phyloP scores from a whole-genome alignment of 2,888 invertebrate genomes.

The Agrochola macilenta region DNA sequence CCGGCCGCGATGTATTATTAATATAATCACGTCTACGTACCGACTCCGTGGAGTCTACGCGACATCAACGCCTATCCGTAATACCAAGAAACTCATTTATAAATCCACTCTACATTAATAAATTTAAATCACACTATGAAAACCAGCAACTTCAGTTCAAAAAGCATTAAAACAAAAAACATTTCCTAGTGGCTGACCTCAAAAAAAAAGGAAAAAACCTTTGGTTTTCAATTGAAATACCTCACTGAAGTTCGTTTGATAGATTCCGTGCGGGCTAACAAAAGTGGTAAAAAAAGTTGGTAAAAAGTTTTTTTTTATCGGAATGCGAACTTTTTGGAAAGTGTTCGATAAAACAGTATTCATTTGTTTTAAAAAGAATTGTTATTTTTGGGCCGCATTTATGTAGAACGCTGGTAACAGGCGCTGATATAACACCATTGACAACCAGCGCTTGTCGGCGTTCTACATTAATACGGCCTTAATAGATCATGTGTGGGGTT shows the following conservation, averaged over 20 bases:
- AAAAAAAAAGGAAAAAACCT: slow-evolving; percentile 9
- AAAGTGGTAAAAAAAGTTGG: not conserved
- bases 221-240: slow-evolving; percentile 36
- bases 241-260: slow-evolving; percentile 16
- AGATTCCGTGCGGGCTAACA: slow-evolving; percentile 13
- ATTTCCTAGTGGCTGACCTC: slow-evolving; percentile 6
- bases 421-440: too few relatives aligned
- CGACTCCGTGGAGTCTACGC: too few relatives aligned
- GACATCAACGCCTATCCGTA: too few relatives aligned
- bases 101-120: not conserved
- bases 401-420: too few relatives aligned
- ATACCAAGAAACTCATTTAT: too few relatives aligned
- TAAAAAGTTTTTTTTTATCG: not conserved
- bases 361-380: not conserved
- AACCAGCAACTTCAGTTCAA: not conserved
- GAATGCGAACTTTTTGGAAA: slow-evolving; percentile 11
- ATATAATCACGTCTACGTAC: too few relatives aligned
- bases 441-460: too few relatives aligned
- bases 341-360: not conserved
- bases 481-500: too few relatives aligned
- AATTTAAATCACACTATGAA: not conserved
- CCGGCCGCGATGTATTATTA: too few relatives aligned
- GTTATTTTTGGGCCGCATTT: too few relatives aligned
- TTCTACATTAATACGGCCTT: too few relatives aligned
- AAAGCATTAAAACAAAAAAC: not conserved